phyloP scores from a whole-genome alignment of 2,888 invertebrate species.

The Epirrhoe tristata region DNA sequence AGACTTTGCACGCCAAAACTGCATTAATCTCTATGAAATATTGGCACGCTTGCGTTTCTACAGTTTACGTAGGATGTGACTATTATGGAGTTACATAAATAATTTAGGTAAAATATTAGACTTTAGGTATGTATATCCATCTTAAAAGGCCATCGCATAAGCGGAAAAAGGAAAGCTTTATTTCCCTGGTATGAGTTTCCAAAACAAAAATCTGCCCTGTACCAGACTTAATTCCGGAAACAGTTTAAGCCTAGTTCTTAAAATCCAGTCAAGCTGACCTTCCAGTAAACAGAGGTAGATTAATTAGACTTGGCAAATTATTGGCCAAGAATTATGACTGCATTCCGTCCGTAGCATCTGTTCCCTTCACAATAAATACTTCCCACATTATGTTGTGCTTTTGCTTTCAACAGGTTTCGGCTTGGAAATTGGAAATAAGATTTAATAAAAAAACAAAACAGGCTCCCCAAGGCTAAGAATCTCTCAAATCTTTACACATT shows the following conservation, averaged over 20 bases:
- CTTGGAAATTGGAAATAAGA: not conserved
- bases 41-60: conserved; percentile 4
- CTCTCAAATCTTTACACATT: no score
- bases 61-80: not conserved
- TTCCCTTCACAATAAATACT: conserved; percentile 31
- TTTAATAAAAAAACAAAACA: not conserved
- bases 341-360: conserved; percentile 16
- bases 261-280: conserved; percentile 33
- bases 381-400: conserved; percentile 6
- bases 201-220: conserved; percentile 4
- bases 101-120: not conserved
- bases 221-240: no score
- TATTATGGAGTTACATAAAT: not conserved
- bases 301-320: conserved; percentile 33
- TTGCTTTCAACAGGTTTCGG: not conserved
- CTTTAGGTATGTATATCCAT: not conserved
- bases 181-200: conserved; percentile 3
- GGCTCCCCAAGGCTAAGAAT: not conserved
- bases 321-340: conserved; percentile 27
- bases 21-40: conserved; percentile 1
- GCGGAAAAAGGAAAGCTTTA: not conserved
- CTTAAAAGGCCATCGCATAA: not conserved
- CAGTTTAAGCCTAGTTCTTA: conserved; percentile 17
- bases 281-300: conserved; percentile 28
- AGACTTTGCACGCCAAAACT: conserved; percentile 4